Evolutionary conservation across 2,888 invertebrate species (phyloP).

Genomic region (Carabus problematicus): DNA sequence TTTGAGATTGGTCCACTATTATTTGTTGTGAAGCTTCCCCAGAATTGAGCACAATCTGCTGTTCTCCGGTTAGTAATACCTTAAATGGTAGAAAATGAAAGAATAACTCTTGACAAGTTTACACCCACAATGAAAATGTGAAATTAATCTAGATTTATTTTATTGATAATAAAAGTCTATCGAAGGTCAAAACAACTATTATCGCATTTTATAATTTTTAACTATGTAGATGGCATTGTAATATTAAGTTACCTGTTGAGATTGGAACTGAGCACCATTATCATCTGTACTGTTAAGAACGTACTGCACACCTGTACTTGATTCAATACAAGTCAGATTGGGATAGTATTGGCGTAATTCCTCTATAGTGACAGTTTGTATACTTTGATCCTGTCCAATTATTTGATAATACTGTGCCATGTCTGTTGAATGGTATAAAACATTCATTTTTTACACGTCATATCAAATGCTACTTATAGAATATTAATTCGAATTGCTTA

Average conservation of each 20-base stretch:
- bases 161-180: not conserved
- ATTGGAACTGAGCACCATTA: conserved; percentile 50
- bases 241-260: conserved; percentile 50
- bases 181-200: not conserved
- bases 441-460: not conserved
- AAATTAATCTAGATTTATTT: not conserved
- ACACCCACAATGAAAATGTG: conserved; percentile 10
- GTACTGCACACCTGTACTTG: conserved; percentile 51
- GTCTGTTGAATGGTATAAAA: conserved; percentile 14
- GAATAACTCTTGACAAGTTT: not conserved
- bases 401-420: conserved; percentile 78
- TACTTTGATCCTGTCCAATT: conserved; percentile 64
- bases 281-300: conserved; percentile 53
- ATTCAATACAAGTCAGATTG: conserved; percentile 56
- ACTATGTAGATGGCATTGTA: conserved; percentile 20
- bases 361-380: conserved; percentile 64
- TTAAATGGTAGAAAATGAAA: conserved; percentile 33
- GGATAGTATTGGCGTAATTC: conserved; percentile 71
- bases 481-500: conserved; percentile 6
- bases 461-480: not conserved
- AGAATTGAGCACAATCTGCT: conserved; percentile 60
- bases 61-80: conserved; percentile 54
- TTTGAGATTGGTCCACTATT: conserved; percentile 53
- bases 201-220: not conserved
- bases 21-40: conserved; percentile 57